Percentiles rank a stretch among this genome's conserved stretches.
Evolutionary conservation across 2,888 invertebrate genomes (phyloP).

Genomic region (Leucania comma): DNA sequence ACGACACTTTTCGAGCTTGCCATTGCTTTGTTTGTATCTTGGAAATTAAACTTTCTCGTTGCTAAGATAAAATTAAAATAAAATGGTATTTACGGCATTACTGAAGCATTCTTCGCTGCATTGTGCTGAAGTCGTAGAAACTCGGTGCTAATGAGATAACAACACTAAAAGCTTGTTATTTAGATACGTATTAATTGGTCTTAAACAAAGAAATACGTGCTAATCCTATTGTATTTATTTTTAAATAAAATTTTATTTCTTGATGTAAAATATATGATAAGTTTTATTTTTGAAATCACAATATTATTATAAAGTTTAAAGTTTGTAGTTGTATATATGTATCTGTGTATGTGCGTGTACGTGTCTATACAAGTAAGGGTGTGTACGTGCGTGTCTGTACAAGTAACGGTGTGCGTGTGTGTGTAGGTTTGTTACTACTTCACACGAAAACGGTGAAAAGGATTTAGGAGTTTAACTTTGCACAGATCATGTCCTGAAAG

Average conservation of each 20-base stretch:
- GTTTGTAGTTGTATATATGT: too few relatives aligned
- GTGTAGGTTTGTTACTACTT: too few relatives aligned
- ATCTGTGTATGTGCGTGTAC: too few relatives aligned
- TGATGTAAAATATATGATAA: neutral
- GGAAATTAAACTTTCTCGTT: neutral
- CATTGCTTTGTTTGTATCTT: slow-evolving; percentile 9
- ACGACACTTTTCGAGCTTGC: neutral
- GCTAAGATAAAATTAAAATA: neutral
- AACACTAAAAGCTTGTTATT: slow-evolving; percentile 18
- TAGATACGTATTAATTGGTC: slow-evolving; percentile 5
- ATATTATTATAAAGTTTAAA: too few relatives aligned
- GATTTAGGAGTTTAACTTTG: too few relatives aligned
- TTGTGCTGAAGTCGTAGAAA: slow-evolving; percentile 35
- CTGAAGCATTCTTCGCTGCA: slow-evolving; percentile 35
- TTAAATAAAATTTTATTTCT: neutral
- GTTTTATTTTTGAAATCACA: neutral
- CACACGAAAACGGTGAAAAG: too few relatives aligned
- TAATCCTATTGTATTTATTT: neutral
- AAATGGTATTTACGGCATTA: slow-evolving; percentile 15
- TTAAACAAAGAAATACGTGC: slow-evolving; percentile 1
- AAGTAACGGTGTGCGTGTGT: too few relatives aligned
- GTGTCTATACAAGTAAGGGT: too few relatives aligned
- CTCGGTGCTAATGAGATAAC: slow-evolving; percentile 29
- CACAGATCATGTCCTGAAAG: too few relatives aligned
- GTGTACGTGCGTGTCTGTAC: too few relatives aligned